Percentiles rank a stretch among this genome's conserved stretches.
Conservation (phyloP, 2,113 vertebrate species). For the Misgurnus anguillicaudatus region DNA sequence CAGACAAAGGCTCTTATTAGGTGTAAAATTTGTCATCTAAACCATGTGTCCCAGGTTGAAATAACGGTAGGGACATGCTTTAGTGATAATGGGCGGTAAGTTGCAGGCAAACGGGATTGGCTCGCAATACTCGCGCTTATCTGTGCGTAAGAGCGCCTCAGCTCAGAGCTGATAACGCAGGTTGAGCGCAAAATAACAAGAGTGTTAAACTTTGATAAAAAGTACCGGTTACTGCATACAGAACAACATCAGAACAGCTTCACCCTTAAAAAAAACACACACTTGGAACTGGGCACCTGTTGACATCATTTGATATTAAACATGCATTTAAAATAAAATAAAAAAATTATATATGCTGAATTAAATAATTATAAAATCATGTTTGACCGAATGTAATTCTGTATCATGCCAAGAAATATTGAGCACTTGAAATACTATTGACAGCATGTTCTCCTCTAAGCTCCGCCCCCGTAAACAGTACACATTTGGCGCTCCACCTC, state of each 20-base stretch:
- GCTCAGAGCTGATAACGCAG: constrained; percentile 64
- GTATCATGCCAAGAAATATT: background rate
- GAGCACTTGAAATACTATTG: constrained; percentile 5
- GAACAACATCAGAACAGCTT: constrained; percentile 2
- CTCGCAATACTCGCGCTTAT: constrained; percentile 56
- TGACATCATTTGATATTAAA: background rate
- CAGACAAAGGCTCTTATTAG: background rate
- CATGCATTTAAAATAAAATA: background rate
- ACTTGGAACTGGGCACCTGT: background rate
- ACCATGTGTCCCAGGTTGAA: constrained; percentile 5
- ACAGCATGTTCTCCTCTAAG: background rate
- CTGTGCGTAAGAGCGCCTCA: constrained; percentile 50
- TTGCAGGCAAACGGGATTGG: constrained; percentile 47
- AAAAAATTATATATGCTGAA: background rate
- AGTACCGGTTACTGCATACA: constrained; percentile 58
- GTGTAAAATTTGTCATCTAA: background rate
- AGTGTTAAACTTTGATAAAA: constrained; percentile 68
- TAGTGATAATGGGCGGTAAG: constrained; percentile 39
- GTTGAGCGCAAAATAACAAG: constrained; percentile 56
- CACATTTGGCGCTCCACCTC: constrained; percentile 48
- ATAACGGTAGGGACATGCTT: constrained; percentile 5
- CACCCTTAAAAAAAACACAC: background rate
- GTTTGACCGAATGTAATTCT: background rate
- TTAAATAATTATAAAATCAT: background rate
- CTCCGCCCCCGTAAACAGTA: constrained; percentile 47